Base-by-base conservation (phyloP, 1,140 invertebrate genomes). In the Coelopa frigida region DNA sequence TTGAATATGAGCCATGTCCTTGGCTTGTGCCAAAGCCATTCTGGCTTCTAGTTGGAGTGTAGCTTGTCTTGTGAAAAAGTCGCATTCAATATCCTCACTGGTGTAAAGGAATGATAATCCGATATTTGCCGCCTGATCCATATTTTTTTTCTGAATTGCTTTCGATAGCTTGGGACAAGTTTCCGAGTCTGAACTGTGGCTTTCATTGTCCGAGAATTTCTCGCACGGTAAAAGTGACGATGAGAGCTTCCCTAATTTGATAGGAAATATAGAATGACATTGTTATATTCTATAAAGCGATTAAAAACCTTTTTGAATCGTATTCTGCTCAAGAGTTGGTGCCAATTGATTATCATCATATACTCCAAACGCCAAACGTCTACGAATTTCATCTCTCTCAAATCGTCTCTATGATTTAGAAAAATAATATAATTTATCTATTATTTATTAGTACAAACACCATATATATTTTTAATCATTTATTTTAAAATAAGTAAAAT, bases 1-100 rank as follows among this genome's bases (percentile, higher is more conserved):
- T 73, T 94, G 90, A 81, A 94, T 86, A 46, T 87, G 81, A 3
- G 90, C 89, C 82, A 93, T 88, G 69, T 93, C 87, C 67, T 93
- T 80, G 26, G 87, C 90, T 72, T 94, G 90, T 8, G 89, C 85
- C 21, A 95, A 72, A 0, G 92, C 90, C 74, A 92, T 81, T 56
- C 88, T 76, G 6, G 90, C 91, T 65, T 95, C 90, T 29, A 87
- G 85, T 70, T 94, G 91, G 31, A 96, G 73, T 55, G 83, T 78
- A 3, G 87, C 85, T 72, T 91, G 87, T 41, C 82, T 76, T 8
- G 80, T 78, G 60, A 87, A 85, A 63, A 91, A 90, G 61, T 89
- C 84, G 31, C 79, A 80, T 57, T 85, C 71, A 11, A 56, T 44
- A 31, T 59, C 58, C 14, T 72, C 68, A 32, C 15, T 44, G 27